phyloP scores from a whole-genome alignment of 2,888 invertebrate species.

The Ochropleura leucogaster region DNA sequence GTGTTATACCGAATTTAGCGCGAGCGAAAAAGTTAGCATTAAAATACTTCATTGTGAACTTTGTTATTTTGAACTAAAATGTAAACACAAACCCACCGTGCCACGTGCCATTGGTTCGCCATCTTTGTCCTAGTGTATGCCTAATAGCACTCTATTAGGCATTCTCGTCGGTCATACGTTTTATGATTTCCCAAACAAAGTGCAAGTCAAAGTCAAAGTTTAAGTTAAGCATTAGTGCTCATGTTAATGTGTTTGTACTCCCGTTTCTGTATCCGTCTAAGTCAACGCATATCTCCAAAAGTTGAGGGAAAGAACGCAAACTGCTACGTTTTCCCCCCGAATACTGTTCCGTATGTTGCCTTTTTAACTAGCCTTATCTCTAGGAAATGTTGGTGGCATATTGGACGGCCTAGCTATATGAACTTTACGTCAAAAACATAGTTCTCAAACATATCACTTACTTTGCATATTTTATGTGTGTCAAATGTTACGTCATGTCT shows the following conservation, averaged over 20 bases:
- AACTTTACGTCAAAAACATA: constrained; percentile 21
- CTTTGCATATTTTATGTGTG: constrained; percentile 28
- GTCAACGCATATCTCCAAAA: not conserved
- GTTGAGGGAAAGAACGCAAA: not conserved
- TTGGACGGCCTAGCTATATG: constrained; percentile 35
- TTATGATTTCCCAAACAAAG: no score
- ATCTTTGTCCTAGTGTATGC: no score
- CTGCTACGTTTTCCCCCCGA: not conserved
- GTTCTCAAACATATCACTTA: constrained; percentile 23
- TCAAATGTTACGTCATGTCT: constrained; percentile 6
- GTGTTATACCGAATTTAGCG: no score
- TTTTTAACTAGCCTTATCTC: constrained; percentile 16
- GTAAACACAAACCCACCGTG: no score
- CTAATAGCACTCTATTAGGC: no score
- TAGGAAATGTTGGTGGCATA: constrained; percentile 45
- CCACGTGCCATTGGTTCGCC: no score
- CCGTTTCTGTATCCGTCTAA: not conserved
- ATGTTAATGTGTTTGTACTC: not conserved
- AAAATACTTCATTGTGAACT: no score
- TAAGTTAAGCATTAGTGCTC: no score
- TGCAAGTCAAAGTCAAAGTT: not conserved
- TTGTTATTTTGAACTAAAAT: no score
- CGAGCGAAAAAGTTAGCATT: no score
- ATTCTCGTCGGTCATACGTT: no score
- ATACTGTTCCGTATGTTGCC: constrained; percentile 13